A percentile compares a stretch with the other conserved stretches of the same genome.
phyloP scores from a whole-genome alignment of 2,113 vertebrate species.

The Papio anubis region DNA sequence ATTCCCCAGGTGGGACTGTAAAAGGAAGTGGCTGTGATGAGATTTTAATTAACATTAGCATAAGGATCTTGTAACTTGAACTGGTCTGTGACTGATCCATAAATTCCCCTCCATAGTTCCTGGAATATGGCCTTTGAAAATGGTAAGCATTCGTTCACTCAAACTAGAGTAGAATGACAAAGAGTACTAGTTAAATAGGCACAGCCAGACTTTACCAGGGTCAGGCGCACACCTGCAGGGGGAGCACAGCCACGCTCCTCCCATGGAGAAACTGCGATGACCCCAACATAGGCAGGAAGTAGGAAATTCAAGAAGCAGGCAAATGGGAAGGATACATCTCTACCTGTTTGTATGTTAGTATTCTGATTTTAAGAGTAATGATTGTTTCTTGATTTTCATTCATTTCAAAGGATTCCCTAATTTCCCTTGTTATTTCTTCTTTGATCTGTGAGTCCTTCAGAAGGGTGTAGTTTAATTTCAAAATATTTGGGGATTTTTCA shows the following conservation, averaged over 20 bases:
- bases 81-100: not conserved
- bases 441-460: not conserved
- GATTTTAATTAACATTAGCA: not conserved
- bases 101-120: not conserved
- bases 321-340: not conserved
- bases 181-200: accelerated
- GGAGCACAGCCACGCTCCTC: accelerated
- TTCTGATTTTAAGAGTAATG: not conserved
- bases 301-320: not conserved
- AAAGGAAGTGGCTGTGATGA: not conserved
- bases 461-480: not conserved
- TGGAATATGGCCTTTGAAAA: not conserved
- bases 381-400: not conserved
- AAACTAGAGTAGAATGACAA: not conserved
- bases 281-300: accelerated
- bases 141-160: not conserved
- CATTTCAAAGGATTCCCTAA: not conserved
- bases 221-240: accelerated
- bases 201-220: not conserved
- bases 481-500: not conserved
- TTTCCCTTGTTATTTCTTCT: not conserved
- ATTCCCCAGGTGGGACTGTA: not conserved
- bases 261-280: accelerated
- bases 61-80: not conserved
- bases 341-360: not conserved